Evolutionary conservation across 2,888 invertebrate genomes (phyloP).

Genomic region (Podabrus alpinus): DNA sequence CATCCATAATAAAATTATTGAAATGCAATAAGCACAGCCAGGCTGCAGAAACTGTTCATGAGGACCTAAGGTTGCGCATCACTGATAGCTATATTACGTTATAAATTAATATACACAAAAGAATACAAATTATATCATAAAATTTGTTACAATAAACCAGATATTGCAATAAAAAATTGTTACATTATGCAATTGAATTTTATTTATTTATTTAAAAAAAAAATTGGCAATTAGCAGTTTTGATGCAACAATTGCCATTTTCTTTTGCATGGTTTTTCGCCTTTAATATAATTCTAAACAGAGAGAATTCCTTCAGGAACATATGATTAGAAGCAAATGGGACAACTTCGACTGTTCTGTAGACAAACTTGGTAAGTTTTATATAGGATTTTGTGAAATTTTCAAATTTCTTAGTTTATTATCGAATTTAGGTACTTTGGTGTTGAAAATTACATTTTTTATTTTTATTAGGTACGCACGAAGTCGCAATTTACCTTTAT

Average conservation of each 20-base stretch:
- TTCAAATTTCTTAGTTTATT: neutral
- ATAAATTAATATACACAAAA: too few relatives aligned
- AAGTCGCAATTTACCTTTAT: neutral
- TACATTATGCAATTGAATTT: neutral
- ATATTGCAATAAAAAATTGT: neutral
- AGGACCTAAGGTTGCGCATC: neutral
- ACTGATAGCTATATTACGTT: too few relatives aligned
- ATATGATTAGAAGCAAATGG: constrained; percentile 74
- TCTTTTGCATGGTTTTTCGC: constrained; percentile 25
- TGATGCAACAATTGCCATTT: constrained; percentile 3
- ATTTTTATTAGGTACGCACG: neutral
- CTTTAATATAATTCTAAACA: constrained; percentile 35
- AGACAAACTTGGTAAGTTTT: constrained; percentile 80
- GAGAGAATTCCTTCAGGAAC: constrained; percentile 53
- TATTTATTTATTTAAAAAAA: neutral
- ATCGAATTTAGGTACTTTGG: too few relatives aligned
- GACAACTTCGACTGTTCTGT: constrained; percentile 82
- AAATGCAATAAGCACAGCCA: neutral
- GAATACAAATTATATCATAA: neutral
- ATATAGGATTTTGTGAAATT: constrained; percentile 13
- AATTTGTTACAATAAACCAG: neutral
- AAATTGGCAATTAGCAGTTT: neutral
- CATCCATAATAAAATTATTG: neutral
- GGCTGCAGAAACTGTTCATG: neutral
- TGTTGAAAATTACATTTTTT: neutral